phyloP scores from a whole-genome alignment of 1,140 invertebrate species.

The Ceratoteleas bidentatus region DNA sequence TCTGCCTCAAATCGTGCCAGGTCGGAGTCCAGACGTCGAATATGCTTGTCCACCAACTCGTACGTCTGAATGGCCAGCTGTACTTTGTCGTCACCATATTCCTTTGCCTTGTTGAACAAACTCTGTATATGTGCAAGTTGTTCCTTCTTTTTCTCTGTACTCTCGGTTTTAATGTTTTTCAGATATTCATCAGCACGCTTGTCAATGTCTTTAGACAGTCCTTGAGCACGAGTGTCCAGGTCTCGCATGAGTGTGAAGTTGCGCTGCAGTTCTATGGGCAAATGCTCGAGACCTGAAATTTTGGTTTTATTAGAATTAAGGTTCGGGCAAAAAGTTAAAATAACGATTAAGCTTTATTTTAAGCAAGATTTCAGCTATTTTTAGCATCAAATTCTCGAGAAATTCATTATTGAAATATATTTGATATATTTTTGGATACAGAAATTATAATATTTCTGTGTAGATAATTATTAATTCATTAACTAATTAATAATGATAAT shows the following conservation, averaged over 20 bases:
- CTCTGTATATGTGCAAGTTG: constrained; percentile 92
- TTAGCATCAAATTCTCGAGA: no score
- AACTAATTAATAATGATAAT: no score
- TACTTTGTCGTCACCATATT: constrained; percentile 98
- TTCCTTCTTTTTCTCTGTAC: constrained; percentile 90
- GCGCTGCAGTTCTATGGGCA: constrained; percentile 95
- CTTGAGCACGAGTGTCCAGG: constrained; percentile 94
- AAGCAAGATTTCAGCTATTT: no score
- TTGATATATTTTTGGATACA: no score
- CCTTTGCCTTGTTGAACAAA: constrained; percentile 94
- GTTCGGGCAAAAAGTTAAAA: no score
- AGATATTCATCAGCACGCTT: constrained; percentile 92
- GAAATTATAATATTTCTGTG: no score
- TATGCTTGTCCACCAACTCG: constrained; percentile 99
- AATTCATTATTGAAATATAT: no score
- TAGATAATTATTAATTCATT: no score
- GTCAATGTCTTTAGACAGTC: constrained; percentile 95
- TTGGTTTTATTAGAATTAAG: no score
- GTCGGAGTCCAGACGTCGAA: constrained; percentile 96
- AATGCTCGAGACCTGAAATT: constrained; percentile 91
- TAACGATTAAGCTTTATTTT: no score
- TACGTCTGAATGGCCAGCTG: constrained; percentile 99
- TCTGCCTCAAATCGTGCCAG: constrained; percentile 97
- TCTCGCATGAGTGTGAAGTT: constrained; percentile 98
- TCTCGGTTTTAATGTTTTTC: constrained; percentile 84